These are phyloP conservation scores for Ancistrus triradiatus DNA, from an alignment of 2,113 vertebrate species.

Conservation along the genomic window DNA sequence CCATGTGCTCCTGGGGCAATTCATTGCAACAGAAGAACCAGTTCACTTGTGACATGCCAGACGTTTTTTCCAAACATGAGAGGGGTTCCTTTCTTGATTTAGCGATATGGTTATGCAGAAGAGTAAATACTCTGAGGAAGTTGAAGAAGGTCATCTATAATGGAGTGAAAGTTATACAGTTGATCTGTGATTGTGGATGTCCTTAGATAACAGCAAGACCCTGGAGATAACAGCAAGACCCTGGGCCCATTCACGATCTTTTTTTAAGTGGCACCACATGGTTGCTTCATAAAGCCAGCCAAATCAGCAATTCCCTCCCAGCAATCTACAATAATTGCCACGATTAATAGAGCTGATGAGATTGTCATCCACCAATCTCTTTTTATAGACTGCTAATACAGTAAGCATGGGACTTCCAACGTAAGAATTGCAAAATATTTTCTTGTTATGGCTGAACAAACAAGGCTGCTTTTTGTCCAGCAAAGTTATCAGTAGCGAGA, in stretches of 20 bases:
- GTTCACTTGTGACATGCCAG: constrained; percentile 14
- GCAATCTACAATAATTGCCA: neutral
- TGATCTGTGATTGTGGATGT: neutral
- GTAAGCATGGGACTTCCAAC: constrained; percentile 8
- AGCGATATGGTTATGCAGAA: neutral
- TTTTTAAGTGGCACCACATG: constrained; percentile 13
- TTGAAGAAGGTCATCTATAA: neutral
- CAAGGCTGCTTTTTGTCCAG: constrained; percentile 49
- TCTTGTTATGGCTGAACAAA: constrained; percentile 63
- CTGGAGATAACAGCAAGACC: neutral
- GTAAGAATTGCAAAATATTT: constrained; percentile 38
- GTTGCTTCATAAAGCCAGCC: constrained; percentile 4
- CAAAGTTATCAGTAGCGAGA: constrained; percentile 56
- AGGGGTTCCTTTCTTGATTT: constrained; percentile 18
- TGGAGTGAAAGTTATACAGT: constrained; percentile 1
- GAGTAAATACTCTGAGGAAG: neutral
- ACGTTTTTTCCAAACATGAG: constrained; percentile 19
- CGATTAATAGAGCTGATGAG: neutral
- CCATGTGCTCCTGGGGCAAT: neutral
- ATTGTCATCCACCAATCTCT: constrained; percentile 12
- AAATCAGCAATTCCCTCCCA: constrained; percentile 12
- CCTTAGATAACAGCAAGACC: neutral
- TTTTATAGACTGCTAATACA: neutral
- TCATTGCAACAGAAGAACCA: neutral
- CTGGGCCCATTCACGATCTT: neutral